A percentile compares a stretch with the other conserved stretches of the same genome.
These are phyloP conservation scores for Drosophila carrolli DNA, from an alignment of 1,140 invertebrate genomes.

Conservation along the genomic window DNA sequence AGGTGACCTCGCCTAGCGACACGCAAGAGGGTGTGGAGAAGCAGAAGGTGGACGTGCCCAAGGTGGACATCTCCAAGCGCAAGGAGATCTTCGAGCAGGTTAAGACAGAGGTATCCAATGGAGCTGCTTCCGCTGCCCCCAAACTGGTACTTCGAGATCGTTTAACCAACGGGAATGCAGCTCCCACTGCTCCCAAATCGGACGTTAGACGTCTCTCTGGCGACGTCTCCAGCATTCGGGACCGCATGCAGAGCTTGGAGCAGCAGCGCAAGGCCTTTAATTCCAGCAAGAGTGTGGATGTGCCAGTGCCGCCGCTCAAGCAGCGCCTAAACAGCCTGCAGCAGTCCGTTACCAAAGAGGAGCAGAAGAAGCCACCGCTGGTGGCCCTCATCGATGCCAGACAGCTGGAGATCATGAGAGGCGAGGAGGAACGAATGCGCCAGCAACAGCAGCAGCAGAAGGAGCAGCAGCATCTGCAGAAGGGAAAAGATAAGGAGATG, in stretches of 20 bases:
- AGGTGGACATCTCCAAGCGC: slow-evolving; percentile 92
- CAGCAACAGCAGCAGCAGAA: slow-evolving; percentile 50
- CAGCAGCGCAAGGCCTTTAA: slow-evolving; percentile 86
- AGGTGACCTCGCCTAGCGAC: slow-evolving; percentile 84
- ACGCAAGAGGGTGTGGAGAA: slow-evolving; percentile 77
- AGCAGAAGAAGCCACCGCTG: slow-evolving; percentile 71
- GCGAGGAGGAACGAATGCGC: slow-evolving; percentile 72
- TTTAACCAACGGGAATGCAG: slow-evolving; percentile 66
- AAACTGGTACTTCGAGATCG: slow-evolving; percentile 73
- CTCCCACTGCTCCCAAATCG: slow-evolving; percentile 61
- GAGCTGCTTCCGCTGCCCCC: slow-evolving; percentile 30
- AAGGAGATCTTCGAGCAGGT: slow-evolving; percentile 91
- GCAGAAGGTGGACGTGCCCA: slow-evolving; percentile 88
- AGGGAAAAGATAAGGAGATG: slow-evolving; percentile 28
- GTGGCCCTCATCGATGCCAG: slow-evolving; percentile 79
- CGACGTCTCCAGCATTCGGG: slow-evolving; percentile 88
- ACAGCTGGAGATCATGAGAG: slow-evolving; percentile 79
- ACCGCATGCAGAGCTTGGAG: slow-evolving; percentile 88
- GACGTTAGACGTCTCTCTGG: slow-evolving; percentile 86
- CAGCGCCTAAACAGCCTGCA: slow-evolving; percentile 81
- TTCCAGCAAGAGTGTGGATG: slow-evolving; percentile 82
- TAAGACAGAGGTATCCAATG: slow-evolving; percentile 80
- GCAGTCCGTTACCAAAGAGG: slow-evolving; percentile 81
- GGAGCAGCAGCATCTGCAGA: slow-evolving; percentile 31
- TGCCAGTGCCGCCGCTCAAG: slow-evolving; percentile 79